These are phyloP conservation scores for Pseudomyrmex concolor DNA, from an alignment of 1,140 invertebrate species.

Conservation along the genomic window DNA sequence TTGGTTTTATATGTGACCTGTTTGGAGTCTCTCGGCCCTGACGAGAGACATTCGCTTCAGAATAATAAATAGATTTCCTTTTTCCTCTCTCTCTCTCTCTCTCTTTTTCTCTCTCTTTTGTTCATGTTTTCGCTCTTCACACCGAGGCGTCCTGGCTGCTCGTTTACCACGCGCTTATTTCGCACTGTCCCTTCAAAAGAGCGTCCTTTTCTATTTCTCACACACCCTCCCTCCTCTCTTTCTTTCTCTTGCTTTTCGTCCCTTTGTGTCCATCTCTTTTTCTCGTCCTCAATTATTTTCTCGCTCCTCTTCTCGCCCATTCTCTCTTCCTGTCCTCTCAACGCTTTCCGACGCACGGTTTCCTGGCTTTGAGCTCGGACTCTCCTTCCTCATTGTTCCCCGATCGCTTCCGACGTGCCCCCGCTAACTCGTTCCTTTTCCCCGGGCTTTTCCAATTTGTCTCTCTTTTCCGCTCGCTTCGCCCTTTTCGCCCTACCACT, in stretches of 20 bases:
- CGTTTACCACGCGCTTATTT: conserved; percentile 55
- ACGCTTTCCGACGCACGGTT: conserved; percentile 42
- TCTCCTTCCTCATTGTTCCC: conserved; percentile 55
- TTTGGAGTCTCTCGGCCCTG: conserved; percentile 33
- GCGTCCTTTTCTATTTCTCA: conserved; percentile 3
- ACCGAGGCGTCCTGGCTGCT: conserved; percentile 41
- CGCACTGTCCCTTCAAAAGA: conserved; percentile 44
- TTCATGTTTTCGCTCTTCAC: conserved; percentile 10
- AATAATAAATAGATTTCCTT: conserved; percentile 56
- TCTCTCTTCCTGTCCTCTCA: conserved; percentile 50
- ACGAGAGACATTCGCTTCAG: conserved; percentile 39
- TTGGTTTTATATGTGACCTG: conserved; percentile 42
- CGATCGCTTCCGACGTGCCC: conserved; percentile 48
- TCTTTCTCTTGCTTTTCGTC: neutral
- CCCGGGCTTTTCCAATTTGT: conserved; percentile 53
- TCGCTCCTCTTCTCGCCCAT: conserved; percentile 20
- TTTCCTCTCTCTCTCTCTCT: conserved; percentile 15
- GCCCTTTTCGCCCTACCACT: conserved; percentile 42
- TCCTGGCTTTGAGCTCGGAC: conserved; percentile 46
- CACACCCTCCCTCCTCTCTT: no score
- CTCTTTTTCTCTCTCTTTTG: neutral
- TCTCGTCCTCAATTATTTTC: conserved; percentile 49
- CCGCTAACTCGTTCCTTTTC: conserved; percentile 59
- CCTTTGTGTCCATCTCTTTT: conserved; percentile 7
- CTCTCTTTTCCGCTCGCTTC: conserved; percentile 57